Percentiles rank a stretch among this genome's conserved stretches.
phyloP scores from a whole-genome alignment of 30 jellyfish, hydroid and myxozoan genomes.

The Rhopilema esculentum region DNA sequence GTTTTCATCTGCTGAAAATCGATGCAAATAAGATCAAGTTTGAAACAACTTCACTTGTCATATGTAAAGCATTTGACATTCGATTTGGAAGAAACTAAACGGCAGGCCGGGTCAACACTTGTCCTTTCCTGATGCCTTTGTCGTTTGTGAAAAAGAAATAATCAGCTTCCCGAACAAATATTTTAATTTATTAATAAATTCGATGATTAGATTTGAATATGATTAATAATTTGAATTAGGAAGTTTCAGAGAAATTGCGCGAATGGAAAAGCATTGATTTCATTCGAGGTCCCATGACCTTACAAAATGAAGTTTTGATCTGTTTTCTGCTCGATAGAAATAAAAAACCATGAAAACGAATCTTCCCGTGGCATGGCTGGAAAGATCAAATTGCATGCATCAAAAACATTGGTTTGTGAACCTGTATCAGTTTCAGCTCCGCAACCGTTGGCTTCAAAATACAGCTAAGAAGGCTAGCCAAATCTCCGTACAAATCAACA shows the following conservation, averaged over 20 bases:
- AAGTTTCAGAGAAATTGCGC: conserved; percentile 37
- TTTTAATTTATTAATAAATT: conserved; percentile 33
- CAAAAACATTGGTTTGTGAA: too few relatives aligned
- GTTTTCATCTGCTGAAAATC: conserved; percentile 48
- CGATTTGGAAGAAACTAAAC: conserved; percentile 25
- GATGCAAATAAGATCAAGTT: conserved; percentile 55
- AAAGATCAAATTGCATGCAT: too few relatives aligned
- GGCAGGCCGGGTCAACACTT: conserved; percentile 41
- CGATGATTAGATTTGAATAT: conserved; percentile 66
- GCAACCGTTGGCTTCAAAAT: too few relatives aligned
- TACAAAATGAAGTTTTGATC: neutral
- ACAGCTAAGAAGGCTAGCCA: too few relatives aligned
- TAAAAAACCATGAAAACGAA: neutral
- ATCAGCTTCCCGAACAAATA: conserved; percentile 64
- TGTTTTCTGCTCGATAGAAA: neutral
- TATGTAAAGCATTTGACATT: conserved; percentile 28
- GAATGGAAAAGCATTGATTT: conserved; percentile 28
- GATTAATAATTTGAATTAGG: conserved; percentile 40
- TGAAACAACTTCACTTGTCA: conserved; percentile 35
- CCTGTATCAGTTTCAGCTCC: too few relatives aligned
- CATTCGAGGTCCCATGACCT: conserved; percentile 53
- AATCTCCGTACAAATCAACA: too few relatives aligned
- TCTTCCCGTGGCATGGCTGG: neutral
- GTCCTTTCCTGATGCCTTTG: conserved; percentile 58
- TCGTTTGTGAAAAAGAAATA: conserved; percentile 30